Evolutionary conservation across 2,888 invertebrate genomes (phyloP), one percentile per base, ranked within the genome.

Genomic region (Artemia sp.): DNA sequence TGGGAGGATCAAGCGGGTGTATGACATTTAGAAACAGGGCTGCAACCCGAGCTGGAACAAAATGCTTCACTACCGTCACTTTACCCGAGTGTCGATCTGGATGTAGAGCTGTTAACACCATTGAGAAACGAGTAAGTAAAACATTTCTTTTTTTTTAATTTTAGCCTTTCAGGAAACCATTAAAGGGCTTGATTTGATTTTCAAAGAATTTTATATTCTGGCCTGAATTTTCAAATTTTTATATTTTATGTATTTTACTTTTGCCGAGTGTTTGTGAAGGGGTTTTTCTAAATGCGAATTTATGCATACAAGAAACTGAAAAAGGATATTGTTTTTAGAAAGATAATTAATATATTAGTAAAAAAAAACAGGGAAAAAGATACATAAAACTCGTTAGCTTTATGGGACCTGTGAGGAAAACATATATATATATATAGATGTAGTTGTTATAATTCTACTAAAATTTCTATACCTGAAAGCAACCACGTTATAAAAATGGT

Each of bases 1-100:
- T 58, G 64, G 64, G 64, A n/a, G 24, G 64, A 8, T 19, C 64
- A 8, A 58, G 14, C n/a, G 64, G 58, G 51, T 71, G 69, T 14
- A 71, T 67, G 7, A 12, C 52, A 12, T 51, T 66, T 58, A 68
- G 69, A 12, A 69, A 71, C 67, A 69, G 69, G 67, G 67, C 67
- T 38, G 14, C 53, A 12, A 51, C 52, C 19, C 69, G 52, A 11
- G 71, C 51, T 12, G 69, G 67, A 24, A 19, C 51, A 19, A 64
- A 68, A 10, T 71, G 71, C 71, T 71, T 71, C 67, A 69, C 71
- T 19, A 67, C 53, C n/a, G 67, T 58, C 24, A 19, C 71, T 12
- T 19, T 71, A 4, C 38, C 67, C 58, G 66, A 69, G 51, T 71
- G 71, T 53, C 51, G 14, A 38, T n/a, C 38, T 12, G 67, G 67